These are phyloP conservation scores for Synanceia verrucosa DNA, from an alignment of 2,797 vertebrate species.

Conservation along the genomic window DNA sequence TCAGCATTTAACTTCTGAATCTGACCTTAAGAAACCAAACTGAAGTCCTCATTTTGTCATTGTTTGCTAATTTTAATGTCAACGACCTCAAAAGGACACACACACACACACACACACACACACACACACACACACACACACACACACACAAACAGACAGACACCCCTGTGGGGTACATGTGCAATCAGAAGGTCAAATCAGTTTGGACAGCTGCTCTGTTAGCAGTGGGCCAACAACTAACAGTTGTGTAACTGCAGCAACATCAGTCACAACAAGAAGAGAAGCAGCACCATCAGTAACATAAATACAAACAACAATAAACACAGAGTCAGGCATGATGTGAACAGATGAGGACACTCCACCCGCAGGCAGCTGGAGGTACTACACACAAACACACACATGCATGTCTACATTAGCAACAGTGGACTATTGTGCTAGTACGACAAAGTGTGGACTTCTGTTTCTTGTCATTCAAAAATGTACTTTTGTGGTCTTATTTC, in stretches of 20 bases:
- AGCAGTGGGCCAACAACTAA: slow-evolving; percentile 64
- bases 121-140: neutral
- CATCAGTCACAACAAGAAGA: slow-evolving; percentile 29
- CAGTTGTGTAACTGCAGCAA: slow-evolving; percentile 56
- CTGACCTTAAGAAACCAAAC: slow-evolving; percentile 9
- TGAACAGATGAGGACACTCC: slow-evolving; percentile 23
- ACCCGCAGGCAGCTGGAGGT: slow-evolving; percentile 29
- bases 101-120: neutral
- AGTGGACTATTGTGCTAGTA: too few species aligned
- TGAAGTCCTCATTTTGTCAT: slow-evolving; percentile 4
- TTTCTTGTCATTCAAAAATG: too few species aligned
- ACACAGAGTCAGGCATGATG: neutral
- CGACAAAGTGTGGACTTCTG: too few species aligned
- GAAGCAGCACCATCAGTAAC: slow-evolving; percentile 25
- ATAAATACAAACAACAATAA: slow-evolving; percentile 19
- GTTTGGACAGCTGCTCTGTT: slow-evolving; percentile 72
- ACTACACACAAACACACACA: neutral
- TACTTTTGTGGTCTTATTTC: too few species aligned
- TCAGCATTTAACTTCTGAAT: neutral
- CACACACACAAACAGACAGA: neutral
- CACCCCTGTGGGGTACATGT: slow-evolving; percentile 32
- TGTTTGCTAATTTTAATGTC: slow-evolving; percentile 2
- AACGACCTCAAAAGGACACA: slow-evolving; percentile 29
- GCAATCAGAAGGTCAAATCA: slow-evolving; percentile 70
- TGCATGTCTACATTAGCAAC: too few species aligned